A percentile compares a stretch with the other conserved stretches of the same genome.
Evolutionary conservation across 2,113 vertebrate species (phyloP).

Genomic region (Leptobrachium leishanense): DNA sequence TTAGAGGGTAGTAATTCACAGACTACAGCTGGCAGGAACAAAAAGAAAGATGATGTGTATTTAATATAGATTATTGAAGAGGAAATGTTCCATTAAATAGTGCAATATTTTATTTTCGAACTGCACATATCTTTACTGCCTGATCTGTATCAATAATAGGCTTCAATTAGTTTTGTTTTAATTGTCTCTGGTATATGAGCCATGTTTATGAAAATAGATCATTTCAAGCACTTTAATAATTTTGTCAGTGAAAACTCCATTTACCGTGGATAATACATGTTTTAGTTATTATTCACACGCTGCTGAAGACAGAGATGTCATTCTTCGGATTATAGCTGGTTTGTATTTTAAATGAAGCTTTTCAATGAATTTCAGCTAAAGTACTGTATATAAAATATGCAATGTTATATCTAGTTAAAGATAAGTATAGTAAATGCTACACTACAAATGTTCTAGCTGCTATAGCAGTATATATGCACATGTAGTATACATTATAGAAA

Average conservation of each 20-base stretch:
- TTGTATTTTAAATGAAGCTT: slow-evolving; percentile 38
- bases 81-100: background rate
- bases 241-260: slow-evolving; percentile 25
- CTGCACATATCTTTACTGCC: background rate
- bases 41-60: background rate
- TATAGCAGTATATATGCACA: too few species aligned
- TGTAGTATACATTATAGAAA: too few species aligned
- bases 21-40: too few species aligned
- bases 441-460: too few species aligned
- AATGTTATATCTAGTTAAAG: slow-evolving; percentile 24
- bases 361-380: slow-evolving; percentile 33
- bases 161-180: background rate
- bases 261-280: slow-evolving; percentile 32
- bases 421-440: slow-evolving; percentile 4
- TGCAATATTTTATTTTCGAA: background rate
- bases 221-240: slow-evolving; percentile 33
- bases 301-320: slow-evolving; percentile 41
- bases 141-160: background rate
- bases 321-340: slow-evolving; percentile 35
- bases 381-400: slow-evolving; percentile 9
- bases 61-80: background rate
- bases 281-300: slow-evolving; percentile 37
- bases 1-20: too few species aligned
- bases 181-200: slow-evolving; percentile 28
- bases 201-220: slow-evolving; percentile 34